Conservation (phyloP, 2,797 vertebrate species). For the Clamator glandarius region DNA sequence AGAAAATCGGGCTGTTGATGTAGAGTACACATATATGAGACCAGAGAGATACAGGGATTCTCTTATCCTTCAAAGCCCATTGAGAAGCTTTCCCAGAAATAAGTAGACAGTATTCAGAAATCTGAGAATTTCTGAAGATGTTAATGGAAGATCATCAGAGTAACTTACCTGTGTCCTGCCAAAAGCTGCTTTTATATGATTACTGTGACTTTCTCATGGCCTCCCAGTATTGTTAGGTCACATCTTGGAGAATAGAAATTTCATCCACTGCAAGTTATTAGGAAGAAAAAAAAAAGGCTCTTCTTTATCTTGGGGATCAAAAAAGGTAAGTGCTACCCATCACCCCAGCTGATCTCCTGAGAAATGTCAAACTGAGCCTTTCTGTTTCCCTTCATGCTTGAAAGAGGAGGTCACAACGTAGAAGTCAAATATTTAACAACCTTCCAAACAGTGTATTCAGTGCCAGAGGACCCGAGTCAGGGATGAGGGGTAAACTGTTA, state of each 20-base stretch:
- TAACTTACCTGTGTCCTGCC: background rate
- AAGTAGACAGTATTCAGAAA: background rate
- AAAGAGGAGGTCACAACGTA: slow-evolving; percentile 5
- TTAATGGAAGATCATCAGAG: background rate
- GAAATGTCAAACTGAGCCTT: background rate
- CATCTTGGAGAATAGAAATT: background rate
- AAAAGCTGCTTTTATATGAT: background rate
- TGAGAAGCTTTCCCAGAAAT: background rate
- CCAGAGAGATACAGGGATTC: background rate
- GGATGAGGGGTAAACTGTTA: background rate
- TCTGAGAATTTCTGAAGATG: background rate
- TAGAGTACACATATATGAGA: background rate
- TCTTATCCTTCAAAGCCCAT: background rate
- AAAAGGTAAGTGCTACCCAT: background rate
- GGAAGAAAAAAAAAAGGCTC: background rate
- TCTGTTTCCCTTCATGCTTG: background rate
- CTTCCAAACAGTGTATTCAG: background rate
- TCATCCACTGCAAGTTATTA: background rate
- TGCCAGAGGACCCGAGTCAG: background rate
- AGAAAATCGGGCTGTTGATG: background rate
- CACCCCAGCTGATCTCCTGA: background rate
- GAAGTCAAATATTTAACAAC: slow-evolving; percentile 44
- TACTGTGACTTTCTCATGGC: background rate
- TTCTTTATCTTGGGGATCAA: background rate
- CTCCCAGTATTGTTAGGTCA: background rate